Evolutionary conservation across 2,113 vertebrate genomes (phyloP), one percentile per base, ranked within the genome.

Genomic region (Rafetus swinhoei): DNA sequence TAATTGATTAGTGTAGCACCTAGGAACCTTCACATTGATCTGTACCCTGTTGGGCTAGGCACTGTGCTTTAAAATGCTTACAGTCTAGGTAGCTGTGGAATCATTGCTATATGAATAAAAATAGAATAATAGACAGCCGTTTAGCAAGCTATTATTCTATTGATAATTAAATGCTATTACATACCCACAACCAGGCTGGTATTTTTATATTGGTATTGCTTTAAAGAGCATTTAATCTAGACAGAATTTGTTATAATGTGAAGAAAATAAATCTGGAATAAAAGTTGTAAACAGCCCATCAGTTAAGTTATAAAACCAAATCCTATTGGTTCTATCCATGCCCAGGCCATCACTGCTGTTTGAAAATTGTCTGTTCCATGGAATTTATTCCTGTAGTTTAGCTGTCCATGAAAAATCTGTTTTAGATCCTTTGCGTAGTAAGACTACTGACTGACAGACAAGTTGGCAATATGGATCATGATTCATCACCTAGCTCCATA

Each of bases 361-460:
- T 35, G 53, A 32, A 57, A 60, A 81, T 5, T 14, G n/a, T 7
- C 18, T 1, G 22, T 45, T 0, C 0, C 72, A 1, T 19, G 52
- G n/a, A 3, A 29, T 52, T 4, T 24, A 9, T 19, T 53, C 35
- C 12, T 9, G 2, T 69, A 12, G 15, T 27, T 72, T 81, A 82
- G 25, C 35, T 52, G 12, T 32, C 81, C 1, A 2, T 35, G 32
- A 81, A 60, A 25, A 62, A 81, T 25, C 39, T 54, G 3, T 53
- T 45, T 80, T 32, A 57, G 65, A 62, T 4, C 15, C 39, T 80
- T 69, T 21, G 56, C 88, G 80, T 52, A 85, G n/a, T 86, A 90
- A 81, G 88, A 84, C 72, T 89, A 95, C 89, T 93, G 92, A 95
- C 54, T 85, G 93, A 79, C 90, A 90, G 57, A 18, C 19, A 93